Conservation (phyloP, 1,140 invertebrate species). For the Matsumurasca onukii region DNA sequence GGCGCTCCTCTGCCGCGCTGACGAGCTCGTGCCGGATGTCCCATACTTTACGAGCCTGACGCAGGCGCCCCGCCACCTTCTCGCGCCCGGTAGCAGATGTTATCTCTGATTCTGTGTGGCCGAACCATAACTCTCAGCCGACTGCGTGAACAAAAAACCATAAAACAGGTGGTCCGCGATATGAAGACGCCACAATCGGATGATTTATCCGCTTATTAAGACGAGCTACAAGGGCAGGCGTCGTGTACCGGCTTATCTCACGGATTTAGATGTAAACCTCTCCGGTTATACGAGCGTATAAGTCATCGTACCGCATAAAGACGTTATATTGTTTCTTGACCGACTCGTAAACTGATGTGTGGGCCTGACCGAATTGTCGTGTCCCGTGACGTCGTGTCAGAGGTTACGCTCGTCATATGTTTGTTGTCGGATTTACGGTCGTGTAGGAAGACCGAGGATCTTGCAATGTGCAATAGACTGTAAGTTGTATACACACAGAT, state of each 20-base stretch:
- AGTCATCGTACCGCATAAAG: not conserved
- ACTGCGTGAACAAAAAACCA: conserved; percentile 5
- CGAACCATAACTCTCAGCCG: not conserved
- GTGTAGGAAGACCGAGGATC: too few species aligned
- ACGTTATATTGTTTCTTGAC: not conserved
- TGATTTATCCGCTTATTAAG: conserved; percentile 15
- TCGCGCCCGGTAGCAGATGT: not conserved
- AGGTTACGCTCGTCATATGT: too few species aligned
- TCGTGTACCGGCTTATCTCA: conserved; percentile 5
- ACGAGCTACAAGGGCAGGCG: not conserved
- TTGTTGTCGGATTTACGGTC: too few species aligned
- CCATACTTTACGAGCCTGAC: not conserved
- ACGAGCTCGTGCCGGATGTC: too few species aligned
- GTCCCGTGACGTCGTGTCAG: too few species aligned
- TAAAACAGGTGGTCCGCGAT: conserved; percentile 1
- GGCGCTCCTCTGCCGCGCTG: too few species aligned
- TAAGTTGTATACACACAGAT: too few species aligned
- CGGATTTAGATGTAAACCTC: conserved; percentile 12
- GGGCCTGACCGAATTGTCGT: too few species aligned
- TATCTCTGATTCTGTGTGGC: conserved; percentile 5
- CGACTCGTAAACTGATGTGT: too few species aligned
- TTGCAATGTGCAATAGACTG: too few species aligned
- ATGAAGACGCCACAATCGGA: not conserved
- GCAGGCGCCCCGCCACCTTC: not conserved
- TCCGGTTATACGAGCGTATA: not conserved